Evolutionary conservation across 2,113 vertebrate species (phyloP).

Genomic region (Antechinus flavipes): DNA sequence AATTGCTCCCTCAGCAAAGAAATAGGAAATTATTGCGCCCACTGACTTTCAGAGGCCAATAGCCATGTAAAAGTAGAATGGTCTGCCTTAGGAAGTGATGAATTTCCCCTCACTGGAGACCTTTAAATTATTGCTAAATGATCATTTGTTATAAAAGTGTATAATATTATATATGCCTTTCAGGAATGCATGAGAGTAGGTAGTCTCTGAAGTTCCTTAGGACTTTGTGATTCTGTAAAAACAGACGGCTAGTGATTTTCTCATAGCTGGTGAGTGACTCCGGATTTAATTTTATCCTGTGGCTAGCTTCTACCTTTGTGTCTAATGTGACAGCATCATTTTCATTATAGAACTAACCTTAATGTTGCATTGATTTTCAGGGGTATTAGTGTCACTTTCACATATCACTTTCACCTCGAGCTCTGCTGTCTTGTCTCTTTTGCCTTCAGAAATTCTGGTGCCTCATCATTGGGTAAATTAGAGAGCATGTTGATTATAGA

Average conservation of each 20-base stretch:
- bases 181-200: neutral
- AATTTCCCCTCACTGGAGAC: neutral
- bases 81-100: neutral
- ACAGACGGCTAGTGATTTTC: conserved; percentile 32
- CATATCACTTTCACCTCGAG: neutral
- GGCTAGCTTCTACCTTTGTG: conserved; percentile 12
- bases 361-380: conserved; percentile 21
- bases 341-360: conserved; percentile 15
- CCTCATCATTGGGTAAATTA: neutral
- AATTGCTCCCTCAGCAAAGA: neutral
- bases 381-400: neutral
- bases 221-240: neutral
- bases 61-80: neutral
- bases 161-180: neutral
- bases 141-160: neutral
- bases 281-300: conserved; percentile 35
- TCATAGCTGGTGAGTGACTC: conserved; percentile 33
- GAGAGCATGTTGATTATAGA: neutral
- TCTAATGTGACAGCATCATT: neutral
- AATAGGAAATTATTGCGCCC: neutral
- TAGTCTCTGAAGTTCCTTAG: neutral
- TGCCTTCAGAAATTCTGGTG: conserved; percentile 22
- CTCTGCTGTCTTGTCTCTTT: neutral
- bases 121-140: neutral
- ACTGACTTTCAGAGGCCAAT: neutral